Percentiles rank a stretch among this genome's conserved stretches.
Evolutionary conservation across 1,140 invertebrate species (phyloP).

Genomic region (Hycleus phaleratus): DNA sequence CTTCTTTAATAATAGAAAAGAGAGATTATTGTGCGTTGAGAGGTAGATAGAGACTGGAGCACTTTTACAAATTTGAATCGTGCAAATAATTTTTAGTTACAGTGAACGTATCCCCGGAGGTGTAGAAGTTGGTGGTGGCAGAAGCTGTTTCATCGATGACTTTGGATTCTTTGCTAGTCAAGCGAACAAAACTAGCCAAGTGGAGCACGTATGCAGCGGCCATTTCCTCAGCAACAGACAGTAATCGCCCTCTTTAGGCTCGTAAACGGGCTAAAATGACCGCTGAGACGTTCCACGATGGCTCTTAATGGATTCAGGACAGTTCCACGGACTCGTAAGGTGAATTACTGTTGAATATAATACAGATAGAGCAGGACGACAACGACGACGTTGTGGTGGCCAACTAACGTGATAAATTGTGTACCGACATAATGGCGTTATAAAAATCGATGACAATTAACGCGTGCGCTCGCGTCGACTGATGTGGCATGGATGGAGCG

Average conservation of each 20-base stretch:
- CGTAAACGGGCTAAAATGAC: slow-evolving; percentile 41
- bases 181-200: slow-evolving; percentile 28
- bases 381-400: slow-evolving; percentile 3
- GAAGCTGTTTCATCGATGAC: background rate
- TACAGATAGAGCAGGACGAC: background rate
- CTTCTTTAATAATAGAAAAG: no score
- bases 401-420: slow-evolving; percentile 36
- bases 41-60: slow-evolving; percentile 5
- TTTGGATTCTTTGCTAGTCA: slow-evolving; percentile 20
- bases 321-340: background rate
- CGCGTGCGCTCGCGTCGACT: slow-evolving; percentile 32
- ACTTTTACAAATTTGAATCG: background rate
- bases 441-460: slow-evolving; percentile 42
- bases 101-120: slow-evolving; percentile 1
- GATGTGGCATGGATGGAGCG: slow-evolving; percentile 33
- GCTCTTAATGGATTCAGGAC: slow-evolving; percentile 35
- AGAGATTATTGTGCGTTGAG: slow-evolving; percentile 30
- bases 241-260: slow-evolving; percentile 42
- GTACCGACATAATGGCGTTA: slow-evolving; percentile 38
- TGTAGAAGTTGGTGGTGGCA: slow-evolving; percentile 3
- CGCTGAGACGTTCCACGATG: slow-evolving; percentile 31
- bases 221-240: slow-evolving; percentile 38
- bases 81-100: background rate
- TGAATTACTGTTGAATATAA: background rate
- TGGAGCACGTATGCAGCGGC: slow-evolving; percentile 31